Evolutionary conservation across 2,888 invertebrate species (phyloP), one percentile per base, ranked within the genome.

Genomic region (Gnatocerus cornutus): DNA sequence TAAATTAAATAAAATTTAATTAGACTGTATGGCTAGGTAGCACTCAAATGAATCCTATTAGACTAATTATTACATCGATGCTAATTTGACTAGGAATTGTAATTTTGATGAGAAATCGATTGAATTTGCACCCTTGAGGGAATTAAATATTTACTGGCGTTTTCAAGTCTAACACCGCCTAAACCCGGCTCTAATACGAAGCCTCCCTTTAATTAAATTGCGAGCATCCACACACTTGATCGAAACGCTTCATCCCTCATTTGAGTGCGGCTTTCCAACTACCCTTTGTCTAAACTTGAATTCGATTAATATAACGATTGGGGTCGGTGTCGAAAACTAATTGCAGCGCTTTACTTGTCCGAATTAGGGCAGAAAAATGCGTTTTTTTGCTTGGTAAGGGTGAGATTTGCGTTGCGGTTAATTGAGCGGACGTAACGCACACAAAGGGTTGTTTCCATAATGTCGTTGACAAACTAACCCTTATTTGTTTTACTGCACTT

Each of bases 231-330:
- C 39, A 39, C 10, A 39, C 39, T 39, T 39, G 10, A 39, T 39
- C 39, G 5, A 39, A 39, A 39, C 39, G 10, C 39, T 3, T 39
- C 39, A 39, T 39, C 39, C 39, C 39, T 39, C 5, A n/a, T 10
- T 8, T 39, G 9, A n/a, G 39, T 39, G n/a, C 39, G 10, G 10
- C 9, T 10, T 39, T 10, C 5, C 9, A 1, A 9, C 1, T 3
- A 3, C 1, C 39, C 10, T 5, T 10, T 39, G 1, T 1, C 4
- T 4, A 3, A 21, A 21, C 21, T 48, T 16, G 8, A 12, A 43
- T 43, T 12, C 43, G 21, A 48, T 48, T 48, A 48, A 48, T 48
- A 8, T 8, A 48, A 27, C 16, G 16, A 48, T 48, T 48, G 48
- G 48, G 48, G 16, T 48, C n/a, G 16, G 9, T 48, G 48, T 48